Evolutionary conservation across 2,888 invertebrate genomes (phyloP).

Genomic region (Nephrotoma flavescens): DNA sequence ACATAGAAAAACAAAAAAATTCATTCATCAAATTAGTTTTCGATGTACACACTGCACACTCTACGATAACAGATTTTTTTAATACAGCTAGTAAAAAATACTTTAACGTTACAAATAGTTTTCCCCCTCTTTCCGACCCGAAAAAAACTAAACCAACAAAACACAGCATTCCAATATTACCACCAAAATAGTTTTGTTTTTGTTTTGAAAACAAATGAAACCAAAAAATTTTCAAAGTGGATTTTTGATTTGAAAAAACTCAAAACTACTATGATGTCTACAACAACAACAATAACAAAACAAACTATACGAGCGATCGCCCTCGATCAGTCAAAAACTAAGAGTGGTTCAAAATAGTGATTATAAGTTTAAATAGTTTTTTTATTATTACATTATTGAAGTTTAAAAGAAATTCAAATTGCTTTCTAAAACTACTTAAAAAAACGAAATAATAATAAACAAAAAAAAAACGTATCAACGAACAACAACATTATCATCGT

Average conservation of each 20-base stretch:
- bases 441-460: not conserved
- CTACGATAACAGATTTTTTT: not conserved
- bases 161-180: not conserved
- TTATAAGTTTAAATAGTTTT: not conserved
- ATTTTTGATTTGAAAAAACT: not conserved
- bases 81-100: not conserved
- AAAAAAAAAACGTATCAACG: not conserved
- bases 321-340: not conserved
- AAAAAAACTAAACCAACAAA: not conserved
- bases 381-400: not conserved
- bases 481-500: not conserved
- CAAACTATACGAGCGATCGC: not conserved
- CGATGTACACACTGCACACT: not conserved
- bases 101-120: not conserved
- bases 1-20: not conserved
- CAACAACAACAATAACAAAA: not conserved
- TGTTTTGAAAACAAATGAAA: not conserved
- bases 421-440: not conserved
- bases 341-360: not conserved
- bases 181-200: not conserved
- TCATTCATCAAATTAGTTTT: not conserved
- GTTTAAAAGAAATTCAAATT: not conserved
- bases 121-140: not conserved
- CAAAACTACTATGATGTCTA: not conserved
- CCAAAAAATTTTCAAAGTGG: not conserved